phyloP scores from a whole-genome alignment of 2,797 vertebrate genomes.

The Chrosomus eos region DNA sequence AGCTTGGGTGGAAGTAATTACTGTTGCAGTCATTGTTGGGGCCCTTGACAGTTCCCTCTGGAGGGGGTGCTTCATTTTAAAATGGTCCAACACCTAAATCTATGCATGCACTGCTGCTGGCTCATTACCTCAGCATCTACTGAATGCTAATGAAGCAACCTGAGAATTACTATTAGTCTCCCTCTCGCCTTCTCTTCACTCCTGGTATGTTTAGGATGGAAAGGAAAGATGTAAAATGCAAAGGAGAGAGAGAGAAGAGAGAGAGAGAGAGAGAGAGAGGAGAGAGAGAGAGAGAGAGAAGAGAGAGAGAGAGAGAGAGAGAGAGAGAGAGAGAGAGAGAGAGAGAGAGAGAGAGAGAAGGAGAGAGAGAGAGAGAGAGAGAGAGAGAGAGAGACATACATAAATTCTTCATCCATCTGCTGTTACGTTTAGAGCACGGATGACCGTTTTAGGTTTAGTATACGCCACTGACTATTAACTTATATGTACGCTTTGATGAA shows the following conservation, averaged over 20 bases:
- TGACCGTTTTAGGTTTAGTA: background rate
- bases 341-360: background rate
- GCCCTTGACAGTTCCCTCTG: slow-evolving; percentile 71
- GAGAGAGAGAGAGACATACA: too few species aligned
- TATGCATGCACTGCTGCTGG: slow-evolving; percentile 72
- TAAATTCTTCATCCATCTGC: background rate
- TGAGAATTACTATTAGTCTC: slow-evolving; percentile 70
- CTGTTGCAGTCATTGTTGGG: slow-evolving; percentile 68
- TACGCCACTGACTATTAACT: background rate
- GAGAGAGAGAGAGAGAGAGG: background rate
- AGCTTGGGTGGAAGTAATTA: slow-evolving; percentile 66
- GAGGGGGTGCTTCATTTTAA: slow-evolving; percentile 72
- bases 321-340: background rate
- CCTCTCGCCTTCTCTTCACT: slow-evolving; percentile 57
- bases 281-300: background rate
- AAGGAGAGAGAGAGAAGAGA: background rate
- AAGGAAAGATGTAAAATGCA: background rate
- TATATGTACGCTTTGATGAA: background rate
- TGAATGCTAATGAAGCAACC: slow-evolving; percentile 69
- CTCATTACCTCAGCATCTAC: slow-evolving; percentile 72
- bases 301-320: background rate
- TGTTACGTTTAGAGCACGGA: background rate
- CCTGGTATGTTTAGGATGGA: slow-evolving; percentile 16
- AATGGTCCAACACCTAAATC: slow-evolving; percentile 73
- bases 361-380: background rate